phyloP scores from a whole-genome alignment of 2,888 invertebrate genomes.

The Zootermopsis nevadensis region DNA sequence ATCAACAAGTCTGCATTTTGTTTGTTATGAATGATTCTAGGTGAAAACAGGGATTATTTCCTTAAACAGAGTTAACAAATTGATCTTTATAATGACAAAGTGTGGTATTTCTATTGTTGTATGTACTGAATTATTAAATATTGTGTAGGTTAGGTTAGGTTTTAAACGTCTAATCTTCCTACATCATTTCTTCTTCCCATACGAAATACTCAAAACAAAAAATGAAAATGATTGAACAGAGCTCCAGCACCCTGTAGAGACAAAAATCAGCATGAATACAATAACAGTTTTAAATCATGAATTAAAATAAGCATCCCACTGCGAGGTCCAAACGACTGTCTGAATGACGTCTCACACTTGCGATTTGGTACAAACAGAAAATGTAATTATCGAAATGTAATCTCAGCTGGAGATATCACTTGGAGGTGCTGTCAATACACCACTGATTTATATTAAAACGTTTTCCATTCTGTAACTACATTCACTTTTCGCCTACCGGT shows the following conservation, averaged over 20 bases:
- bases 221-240: background rate
- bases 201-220: too few relatives aligned
- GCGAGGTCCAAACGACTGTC: background rate
- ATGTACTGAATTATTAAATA: too few relatives aligned
- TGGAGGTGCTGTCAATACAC: background rate
- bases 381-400: background rate
- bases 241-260: background rate
- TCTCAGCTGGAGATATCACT: background rate
- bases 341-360: background rate
- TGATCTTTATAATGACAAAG: too few relatives aligned
- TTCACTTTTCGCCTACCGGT: too few relatives aligned
- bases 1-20: too few relatives aligned
- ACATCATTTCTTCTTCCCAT: too few relatives aligned
- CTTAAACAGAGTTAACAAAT: too few relatives aligned
- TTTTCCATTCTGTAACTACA: background rate
- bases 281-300: background rate
- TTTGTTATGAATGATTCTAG: too few relatives aligned
- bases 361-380: background rate
- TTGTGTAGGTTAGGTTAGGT: too few relatives aligned
- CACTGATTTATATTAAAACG: background rate
- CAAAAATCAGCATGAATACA: constrained; percentile 2
- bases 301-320: background rate
- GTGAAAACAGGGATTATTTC: too few relatives aligned
- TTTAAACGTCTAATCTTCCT: too few relatives aligned
- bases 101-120: too few relatives aligned